Evolutionary conservation across 2,113 vertebrate genomes (phyloP), one percentile per base, ranked within the genome.

Genomic region (Rhinolophus sinicus): DNA sequence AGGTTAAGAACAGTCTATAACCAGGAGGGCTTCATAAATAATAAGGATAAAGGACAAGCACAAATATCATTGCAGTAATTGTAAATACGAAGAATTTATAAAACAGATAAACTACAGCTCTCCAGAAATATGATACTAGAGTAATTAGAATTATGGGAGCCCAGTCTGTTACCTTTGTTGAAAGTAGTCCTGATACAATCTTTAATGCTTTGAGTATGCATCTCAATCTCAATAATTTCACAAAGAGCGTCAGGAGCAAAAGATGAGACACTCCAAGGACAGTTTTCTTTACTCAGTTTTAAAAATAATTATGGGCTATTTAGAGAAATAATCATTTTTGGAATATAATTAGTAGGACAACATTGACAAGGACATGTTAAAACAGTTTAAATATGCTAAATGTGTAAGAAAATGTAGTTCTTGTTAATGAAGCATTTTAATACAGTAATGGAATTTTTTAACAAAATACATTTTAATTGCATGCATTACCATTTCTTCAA

Each of bases 381-480:
- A 95, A 95, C 22, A 84, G 35, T 88, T 95, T 60, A 84, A 38
- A 80, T 58, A 52, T 28, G 6, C 69, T 56, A 67, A 91, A 73
- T 84, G 33, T 91, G 2, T 76, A 90, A 82, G 56, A 95, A 91
- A 88, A 80, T 82, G 2, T 24, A 44, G 30, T 78, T 92, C 60
- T 77, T 26, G 4, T 47, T 88, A 97, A 92, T 97, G 78, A 96
- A 97, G 15, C 64, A 95, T 95, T 95, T 96, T 95, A 76, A 47
- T 95, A 44, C 4, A 83, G 56, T 88, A 87, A 83, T 94, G 44
- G 75, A 95, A 92, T 76, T 94, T 84, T 87, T 93, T 96, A 92
- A 94, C 64, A 95, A 92, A 94, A 93, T 24, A 70, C 92, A 94
- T 73, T 94, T 73, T 82, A 95, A 95, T 96, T 94, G n/a, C 40